Evolutionary conservation across 2,797 vertebrate genomes (phyloP).

Genomic region (Tangara arthus): DNA sequence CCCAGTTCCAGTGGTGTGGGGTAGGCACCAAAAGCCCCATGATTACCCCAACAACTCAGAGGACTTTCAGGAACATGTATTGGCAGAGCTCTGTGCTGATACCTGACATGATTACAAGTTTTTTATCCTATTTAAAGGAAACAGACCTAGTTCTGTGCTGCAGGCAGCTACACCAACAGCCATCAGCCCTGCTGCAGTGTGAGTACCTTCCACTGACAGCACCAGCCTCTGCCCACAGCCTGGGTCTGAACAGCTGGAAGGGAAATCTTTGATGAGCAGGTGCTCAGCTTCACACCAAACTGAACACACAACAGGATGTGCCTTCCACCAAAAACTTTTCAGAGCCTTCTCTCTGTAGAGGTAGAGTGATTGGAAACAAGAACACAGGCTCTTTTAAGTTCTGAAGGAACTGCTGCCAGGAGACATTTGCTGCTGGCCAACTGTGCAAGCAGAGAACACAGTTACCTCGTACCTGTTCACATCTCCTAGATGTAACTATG

Average conservation of each 20-base stretch:
- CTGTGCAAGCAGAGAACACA: not conserved
- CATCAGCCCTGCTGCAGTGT: not conserved
- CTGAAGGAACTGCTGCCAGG: not conserved
- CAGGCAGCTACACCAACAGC: not conserved
- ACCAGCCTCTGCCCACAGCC: not conserved
- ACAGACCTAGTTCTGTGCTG: not conserved
- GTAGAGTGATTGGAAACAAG: not conserved
- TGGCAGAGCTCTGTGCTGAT: not conserved
- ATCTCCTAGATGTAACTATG: not conserved
- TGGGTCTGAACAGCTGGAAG: not conserved
- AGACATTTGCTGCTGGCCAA: not conserved
- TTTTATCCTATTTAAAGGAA: not conserved
- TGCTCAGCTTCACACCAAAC: not conserved
- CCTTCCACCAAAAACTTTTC: not conserved
- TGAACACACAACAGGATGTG: not conserved
- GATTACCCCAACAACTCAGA: not conserved
- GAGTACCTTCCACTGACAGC: not conserved
- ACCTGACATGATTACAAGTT: not conserved
- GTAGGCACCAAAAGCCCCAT: not conserved
- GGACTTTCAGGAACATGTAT: fast-evolving
- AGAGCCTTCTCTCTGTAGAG: not conserved
- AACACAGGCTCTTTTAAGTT: not conserved
- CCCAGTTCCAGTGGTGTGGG: not conserved
- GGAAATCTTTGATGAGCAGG: not conserved
- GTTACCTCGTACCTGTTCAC: not conserved